A percentile compares a stretch with the other conserved stretches of the same genome.
phyloP scores from a whole-genome alignment of 2,888 invertebrate genomes.

The Norana najaformis region DNA sequence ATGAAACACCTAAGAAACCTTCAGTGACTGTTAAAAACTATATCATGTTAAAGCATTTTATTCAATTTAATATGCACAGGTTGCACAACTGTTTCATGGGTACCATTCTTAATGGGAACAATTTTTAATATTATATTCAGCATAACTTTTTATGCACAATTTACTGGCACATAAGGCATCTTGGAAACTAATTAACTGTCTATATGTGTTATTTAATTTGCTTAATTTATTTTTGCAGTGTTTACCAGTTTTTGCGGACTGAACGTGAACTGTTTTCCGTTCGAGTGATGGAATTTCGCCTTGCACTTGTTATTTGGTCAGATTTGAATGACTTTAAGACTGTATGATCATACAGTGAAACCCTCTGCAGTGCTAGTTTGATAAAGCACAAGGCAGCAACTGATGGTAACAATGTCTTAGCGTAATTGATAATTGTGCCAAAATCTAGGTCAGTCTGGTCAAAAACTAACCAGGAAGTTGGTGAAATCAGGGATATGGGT shows the following conservation, averaged over 20 bases:
- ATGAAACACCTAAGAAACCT: too few species aligned
- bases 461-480: neutral
- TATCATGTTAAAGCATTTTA: neutral
- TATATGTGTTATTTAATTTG: neutral
- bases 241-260: neutral
- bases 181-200: neutral
- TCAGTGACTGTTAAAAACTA: too few species aligned
- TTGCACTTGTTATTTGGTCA: neutral
- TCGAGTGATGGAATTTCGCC: neutral
- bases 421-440: neutral
- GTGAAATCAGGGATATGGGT: neutral
- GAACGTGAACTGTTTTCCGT: neutral
- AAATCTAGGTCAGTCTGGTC: too few species aligned
- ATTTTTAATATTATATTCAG: neutral
- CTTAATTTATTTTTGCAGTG: neutral
- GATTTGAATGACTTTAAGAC: neutral
- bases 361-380: neutral
- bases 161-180: neutral
- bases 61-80: neutral
- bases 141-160: neutral
- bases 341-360: neutral
- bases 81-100: neutral
- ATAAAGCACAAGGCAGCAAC: neutral
- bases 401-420: neutral
- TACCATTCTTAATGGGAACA: constrained; percentile 5